These are phyloP conservation scores for Siniperca obscura DNA, from an alignment of 2,797 vertebrate genomes.

Conservation along the genomic window DNA sequence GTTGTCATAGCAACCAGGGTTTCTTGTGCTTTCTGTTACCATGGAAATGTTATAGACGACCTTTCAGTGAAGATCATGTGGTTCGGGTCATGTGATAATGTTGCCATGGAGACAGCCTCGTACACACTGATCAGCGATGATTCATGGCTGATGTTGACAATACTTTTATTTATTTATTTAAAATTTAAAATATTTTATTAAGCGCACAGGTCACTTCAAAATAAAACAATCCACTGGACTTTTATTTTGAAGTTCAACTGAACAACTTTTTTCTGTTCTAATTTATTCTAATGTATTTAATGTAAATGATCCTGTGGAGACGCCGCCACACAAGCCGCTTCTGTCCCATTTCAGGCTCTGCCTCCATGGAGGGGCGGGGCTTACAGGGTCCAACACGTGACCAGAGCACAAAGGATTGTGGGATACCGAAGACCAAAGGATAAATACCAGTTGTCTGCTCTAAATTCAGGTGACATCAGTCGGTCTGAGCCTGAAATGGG, in stretches of 20 bases:
- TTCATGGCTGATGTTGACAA: neutral
- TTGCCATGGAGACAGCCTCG: constrained; percentile 15
- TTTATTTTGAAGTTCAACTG: constrained; percentile 44
- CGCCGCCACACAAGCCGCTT: neutral
- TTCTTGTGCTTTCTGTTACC: constrained; percentile 36
- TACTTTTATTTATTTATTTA: constrained; percentile 51
- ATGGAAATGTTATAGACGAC: constrained; percentile 31
- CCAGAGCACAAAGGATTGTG: constrained; percentile 44
- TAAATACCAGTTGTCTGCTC: neutral
- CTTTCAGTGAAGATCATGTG: constrained; percentile 2
- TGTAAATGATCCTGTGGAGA: constrained; percentile 25
- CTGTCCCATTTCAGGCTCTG: constrained; percentile 28
- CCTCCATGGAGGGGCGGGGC: neutral
- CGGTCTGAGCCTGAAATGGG: constrained; percentile 24
- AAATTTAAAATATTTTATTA: constrained; percentile 36
- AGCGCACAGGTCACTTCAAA: constrained; percentile 31
- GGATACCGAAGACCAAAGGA: constrained; percentile 45
- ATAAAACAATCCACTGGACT: constrained; percentile 10
- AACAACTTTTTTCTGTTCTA: neutral
- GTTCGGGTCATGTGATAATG: constrained; percentile 19
- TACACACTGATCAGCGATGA: constrained; percentile 9
- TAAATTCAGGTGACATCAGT: constrained; percentile 15
- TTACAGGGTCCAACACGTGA: neutral
- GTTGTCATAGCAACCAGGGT: constrained; percentile 20
- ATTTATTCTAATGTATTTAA: constrained; percentile 32